A percentile compares a stretch with the other conserved stretches of the same genome.
phyloP scores from a whole-genome alignment of 2,888 invertebrate species.

The Maniola hyperantus region DNA sequence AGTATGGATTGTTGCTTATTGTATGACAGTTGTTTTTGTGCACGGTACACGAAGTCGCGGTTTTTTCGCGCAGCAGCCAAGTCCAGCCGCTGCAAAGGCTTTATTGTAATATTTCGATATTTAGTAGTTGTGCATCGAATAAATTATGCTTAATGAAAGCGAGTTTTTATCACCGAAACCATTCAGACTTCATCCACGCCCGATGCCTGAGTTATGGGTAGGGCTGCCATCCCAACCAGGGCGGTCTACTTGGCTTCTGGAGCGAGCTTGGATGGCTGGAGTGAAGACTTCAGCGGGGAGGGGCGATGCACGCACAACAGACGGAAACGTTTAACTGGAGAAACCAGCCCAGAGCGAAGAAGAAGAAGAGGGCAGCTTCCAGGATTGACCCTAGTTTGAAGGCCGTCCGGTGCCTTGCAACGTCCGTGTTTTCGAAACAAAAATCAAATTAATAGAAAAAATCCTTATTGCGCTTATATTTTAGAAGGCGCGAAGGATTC shows the following conservation, averaged over 20 bases:
- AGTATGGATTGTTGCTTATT: no score
- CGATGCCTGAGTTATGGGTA: constrained; percentile 54
- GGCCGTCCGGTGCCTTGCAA: background rate
- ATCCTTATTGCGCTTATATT: no score
- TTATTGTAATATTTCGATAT: constrained; percentile 72
- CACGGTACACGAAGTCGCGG: constrained; percentile 49
- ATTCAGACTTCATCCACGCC: constrained; percentile 63
- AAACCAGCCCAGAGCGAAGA: no score
- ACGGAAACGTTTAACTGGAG: no score
- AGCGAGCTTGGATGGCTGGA: no score
- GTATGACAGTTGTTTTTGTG: constrained; percentile 30
- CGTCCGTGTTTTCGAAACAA: no score
- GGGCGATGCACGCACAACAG: no score
- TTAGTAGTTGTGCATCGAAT: constrained; percentile 65
- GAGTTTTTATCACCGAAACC: constrained; percentile 58
- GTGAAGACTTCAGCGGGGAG: no score
- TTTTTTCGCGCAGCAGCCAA: constrained; percentile 54
- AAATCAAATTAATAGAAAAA: no score
- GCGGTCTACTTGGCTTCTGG: no score
- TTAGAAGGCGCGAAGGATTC: no score
- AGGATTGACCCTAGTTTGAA: background rate
- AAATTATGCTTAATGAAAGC: constrained; percentile 62
- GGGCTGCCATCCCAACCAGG: background rate
- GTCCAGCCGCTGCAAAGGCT: constrained; percentile 58
- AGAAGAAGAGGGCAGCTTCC: no score